Conservation (phyloP, 2,113 vertebrate genomes). For the Macheiramphus alcinus region DNA sequence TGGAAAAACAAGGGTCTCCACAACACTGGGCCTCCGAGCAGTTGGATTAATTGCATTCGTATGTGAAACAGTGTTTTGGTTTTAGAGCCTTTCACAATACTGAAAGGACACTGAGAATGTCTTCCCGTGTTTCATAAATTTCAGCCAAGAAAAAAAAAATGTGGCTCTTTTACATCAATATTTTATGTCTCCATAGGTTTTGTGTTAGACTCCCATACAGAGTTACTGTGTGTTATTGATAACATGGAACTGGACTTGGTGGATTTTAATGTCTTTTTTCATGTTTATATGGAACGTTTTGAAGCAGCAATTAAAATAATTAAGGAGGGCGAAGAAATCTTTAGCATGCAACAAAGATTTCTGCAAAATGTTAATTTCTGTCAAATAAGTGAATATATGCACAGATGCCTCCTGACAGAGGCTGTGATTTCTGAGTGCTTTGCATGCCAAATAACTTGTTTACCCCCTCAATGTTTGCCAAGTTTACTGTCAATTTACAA, state of each 20-base stretch:
- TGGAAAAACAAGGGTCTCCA: not conserved
- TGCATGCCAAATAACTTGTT: conserved; percentile 83
- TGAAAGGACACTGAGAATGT: not conserved
- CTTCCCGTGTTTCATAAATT: not conserved
- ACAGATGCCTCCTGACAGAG: conserved; percentile 87
- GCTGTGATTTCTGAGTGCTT: conserved; percentile 81
- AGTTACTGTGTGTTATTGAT: conserved; percentile 43
- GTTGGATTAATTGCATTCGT: not conserved
- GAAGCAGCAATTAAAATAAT: conserved; percentile 89
- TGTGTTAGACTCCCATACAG: conserved; percentile 3
- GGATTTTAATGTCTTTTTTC: conserved; percentile 64
- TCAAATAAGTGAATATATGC: conserved; percentile 85
- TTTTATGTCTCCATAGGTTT: not conserved
- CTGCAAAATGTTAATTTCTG: conserved; percentile 88
- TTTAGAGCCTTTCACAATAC: not conserved
- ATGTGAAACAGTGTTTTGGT: not conserved
- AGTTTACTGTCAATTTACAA: conserved; percentile 92
- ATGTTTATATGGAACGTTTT: conserved; percentile 75
- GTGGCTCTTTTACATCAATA: not conserved
- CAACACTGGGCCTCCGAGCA: not conserved
- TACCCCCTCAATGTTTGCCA: conserved; percentile 84
- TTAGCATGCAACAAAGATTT: conserved; percentile 86
- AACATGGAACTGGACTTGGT: conserved; percentile 52
- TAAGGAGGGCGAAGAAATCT: conserved; percentile 81
- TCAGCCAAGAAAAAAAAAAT: not conserved